These are phyloP conservation scores for Silurus asotus DNA, from an alignment of 2,113 vertebrate genomes.

Conservation along the genomic window DNA sequence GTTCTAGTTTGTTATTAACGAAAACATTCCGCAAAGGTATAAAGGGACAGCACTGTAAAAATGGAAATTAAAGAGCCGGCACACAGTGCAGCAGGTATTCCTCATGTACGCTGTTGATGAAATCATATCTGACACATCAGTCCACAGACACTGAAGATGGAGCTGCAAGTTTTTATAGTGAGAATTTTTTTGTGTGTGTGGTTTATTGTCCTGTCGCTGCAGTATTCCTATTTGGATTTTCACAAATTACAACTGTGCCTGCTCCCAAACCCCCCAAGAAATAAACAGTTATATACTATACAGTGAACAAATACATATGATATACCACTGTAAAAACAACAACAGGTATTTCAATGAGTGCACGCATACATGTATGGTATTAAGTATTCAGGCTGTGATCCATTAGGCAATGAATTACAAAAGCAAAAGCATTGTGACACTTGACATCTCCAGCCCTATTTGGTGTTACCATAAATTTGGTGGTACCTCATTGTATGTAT, in stretches of 20 bases:
- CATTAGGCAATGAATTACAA: background rate
- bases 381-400: background rate
- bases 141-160: background rate
- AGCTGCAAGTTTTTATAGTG: background rate
- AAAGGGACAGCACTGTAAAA: background rate
- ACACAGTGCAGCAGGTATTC: background rate
- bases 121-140: background rate
- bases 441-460: too few species aligned
- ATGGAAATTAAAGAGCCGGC: background rate
- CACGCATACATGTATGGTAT: background rate
- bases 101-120: background rate
- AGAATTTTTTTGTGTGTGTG: background rate
- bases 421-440: too few species aligned
- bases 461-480: too few species aligned
- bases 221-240: background rate
- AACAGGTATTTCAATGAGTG: background rate
- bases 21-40: background rate
- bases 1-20: background rate
- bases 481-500: too few species aligned
- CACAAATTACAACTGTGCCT: conserved; percentile 2
- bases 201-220: background rate
- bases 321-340: background rate
- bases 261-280: background rate
- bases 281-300: background rate
- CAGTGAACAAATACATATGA: background rate